These are phyloP conservation scores for Salminus brasiliensis DNA, from an alignment of 2,113 vertebrate species.

Conservation along the genomic window DNA sequence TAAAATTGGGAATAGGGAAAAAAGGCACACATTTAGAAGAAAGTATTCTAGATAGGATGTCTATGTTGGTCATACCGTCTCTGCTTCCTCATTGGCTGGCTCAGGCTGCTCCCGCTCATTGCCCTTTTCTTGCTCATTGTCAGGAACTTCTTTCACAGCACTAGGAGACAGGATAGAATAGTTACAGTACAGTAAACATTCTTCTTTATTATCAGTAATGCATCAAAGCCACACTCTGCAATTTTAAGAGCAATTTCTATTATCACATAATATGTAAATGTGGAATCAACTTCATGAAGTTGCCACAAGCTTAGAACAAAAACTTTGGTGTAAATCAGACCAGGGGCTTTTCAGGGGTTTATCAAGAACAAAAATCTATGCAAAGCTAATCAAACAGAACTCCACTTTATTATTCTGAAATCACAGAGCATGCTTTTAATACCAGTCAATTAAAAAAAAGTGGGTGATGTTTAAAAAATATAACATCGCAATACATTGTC, in stretches of 20 bases:
- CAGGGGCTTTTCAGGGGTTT: too few relatives aligned
- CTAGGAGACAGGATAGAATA: slow-evolving; percentile 67
- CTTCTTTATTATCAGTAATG: neutral
- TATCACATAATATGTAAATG: neutral
- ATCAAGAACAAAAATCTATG: neutral
- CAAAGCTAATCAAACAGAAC: neutral
- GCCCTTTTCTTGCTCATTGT: slow-evolving; percentile 87
- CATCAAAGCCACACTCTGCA: slow-evolving; percentile 8
- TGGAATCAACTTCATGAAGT: neutral
- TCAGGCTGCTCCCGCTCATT: slow-evolving; percentile 82
- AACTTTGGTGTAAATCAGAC: too few relatives aligned
- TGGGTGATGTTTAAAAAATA: neutral
- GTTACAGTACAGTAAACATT: neutral
- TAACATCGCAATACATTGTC: neutral
- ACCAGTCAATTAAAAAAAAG: neutral
- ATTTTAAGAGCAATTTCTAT: slow-evolving; percentile 1
- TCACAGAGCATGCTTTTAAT: slow-evolving; percentile 11
- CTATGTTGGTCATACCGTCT: slow-evolving; percentile 71
- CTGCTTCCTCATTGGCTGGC: slow-evolving; percentile 80
- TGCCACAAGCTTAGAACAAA: too few relatives aligned
- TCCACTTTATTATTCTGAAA: neutral
- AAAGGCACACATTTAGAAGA: neutral
- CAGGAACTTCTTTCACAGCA: slow-evolving; percentile 81
- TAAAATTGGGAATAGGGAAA: too few relatives aligned
- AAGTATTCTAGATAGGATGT: neutral